These are phyloP conservation scores for Epizoanthus stellaris DNA, from an alignment of 92 coral and sea anemone species.

Conservation along the genomic window DNA sequence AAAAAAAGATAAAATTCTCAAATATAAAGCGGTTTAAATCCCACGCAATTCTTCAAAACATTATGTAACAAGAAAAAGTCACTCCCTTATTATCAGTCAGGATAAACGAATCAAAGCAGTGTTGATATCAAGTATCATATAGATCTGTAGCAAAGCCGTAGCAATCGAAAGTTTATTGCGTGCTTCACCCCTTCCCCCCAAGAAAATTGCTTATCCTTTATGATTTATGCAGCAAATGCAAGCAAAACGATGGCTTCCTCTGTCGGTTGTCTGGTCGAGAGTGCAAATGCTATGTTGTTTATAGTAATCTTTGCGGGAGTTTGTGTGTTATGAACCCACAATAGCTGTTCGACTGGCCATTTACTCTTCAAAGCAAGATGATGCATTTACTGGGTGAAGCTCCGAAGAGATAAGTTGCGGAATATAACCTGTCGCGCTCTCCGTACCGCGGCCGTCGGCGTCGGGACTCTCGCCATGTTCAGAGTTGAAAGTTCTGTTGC, in stretches of 20 bases:
- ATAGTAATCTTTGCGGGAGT: constrained; percentile 18
- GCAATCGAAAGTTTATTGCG: background rate
- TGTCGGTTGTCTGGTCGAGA: background rate
- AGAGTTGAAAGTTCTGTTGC: constrained; percentile 32
- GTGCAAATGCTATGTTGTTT: constrained; percentile 16
- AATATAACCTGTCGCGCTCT: background rate
- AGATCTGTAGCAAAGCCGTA: too few species aligned
- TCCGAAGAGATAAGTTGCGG: background rate
- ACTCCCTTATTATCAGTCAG: constrained; percentile 1
- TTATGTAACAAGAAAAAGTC: background rate
- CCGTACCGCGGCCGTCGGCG: background rate
- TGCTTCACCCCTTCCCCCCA: constrained; percentile 22
- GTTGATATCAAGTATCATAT: too few species aligned
- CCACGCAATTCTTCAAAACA: background rate
- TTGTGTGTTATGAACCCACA: constrained; percentile 3
- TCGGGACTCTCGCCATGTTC: constrained; percentile 18
- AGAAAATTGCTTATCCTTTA: constrained; percentile 7
- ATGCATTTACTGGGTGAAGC: too few species aligned
- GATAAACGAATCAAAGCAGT: too few species aligned
- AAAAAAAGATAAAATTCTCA: too few species aligned
- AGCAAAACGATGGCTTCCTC: background rate
- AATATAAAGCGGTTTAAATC: background rate
- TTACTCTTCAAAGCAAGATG: background rate
- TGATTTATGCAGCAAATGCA: constrained; percentile 11
- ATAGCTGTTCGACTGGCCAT: constrained; percentile 9